Conservation (phyloP, 2,113 vertebrate genomes). For the Pionites leucogaster region DNA sequence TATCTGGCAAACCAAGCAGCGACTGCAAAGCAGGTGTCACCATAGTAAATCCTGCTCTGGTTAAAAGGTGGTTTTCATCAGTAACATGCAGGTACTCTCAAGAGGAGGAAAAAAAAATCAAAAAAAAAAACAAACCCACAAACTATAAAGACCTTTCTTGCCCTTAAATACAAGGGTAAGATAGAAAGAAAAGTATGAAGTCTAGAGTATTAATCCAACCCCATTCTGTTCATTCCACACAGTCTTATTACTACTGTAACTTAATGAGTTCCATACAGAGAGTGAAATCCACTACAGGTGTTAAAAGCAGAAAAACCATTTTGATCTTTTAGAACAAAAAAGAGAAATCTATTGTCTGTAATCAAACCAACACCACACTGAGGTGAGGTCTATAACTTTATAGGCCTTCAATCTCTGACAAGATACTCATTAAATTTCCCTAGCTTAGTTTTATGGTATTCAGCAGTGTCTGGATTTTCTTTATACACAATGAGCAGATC, state of each 20-base stretch:
- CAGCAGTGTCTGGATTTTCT: not conserved
- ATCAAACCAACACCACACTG: not conserved
- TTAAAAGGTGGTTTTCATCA: too few relatives aligned
- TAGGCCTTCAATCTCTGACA: not conserved
- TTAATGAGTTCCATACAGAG: not conserved
- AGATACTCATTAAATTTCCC: not conserved
- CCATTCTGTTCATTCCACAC: not conserved
- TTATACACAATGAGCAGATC: not conserved
- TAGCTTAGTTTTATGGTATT: not conserved
- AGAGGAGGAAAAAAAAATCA: not conserved
- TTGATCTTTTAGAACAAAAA: not conserved
- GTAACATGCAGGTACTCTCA: too few relatives aligned
- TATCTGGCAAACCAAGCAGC: too few relatives aligned
- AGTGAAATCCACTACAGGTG: not conserved
- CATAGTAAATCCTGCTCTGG: too few relatives aligned
- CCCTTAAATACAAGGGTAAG: not conserved
- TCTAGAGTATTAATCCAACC: not conserved
- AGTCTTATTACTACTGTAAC: not conserved
- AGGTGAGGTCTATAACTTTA: not conserved
- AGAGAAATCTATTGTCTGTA: not conserved
- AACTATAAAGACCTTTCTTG: not conserved
- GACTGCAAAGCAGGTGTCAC: too few relatives aligned
- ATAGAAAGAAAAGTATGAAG: not conserved
- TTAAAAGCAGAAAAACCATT: not conserved
- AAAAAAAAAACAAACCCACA: not conserved